phyloP scores from a whole-genome alignment of 2,797 vertebrate genomes.

The Tinamus major region DNA sequence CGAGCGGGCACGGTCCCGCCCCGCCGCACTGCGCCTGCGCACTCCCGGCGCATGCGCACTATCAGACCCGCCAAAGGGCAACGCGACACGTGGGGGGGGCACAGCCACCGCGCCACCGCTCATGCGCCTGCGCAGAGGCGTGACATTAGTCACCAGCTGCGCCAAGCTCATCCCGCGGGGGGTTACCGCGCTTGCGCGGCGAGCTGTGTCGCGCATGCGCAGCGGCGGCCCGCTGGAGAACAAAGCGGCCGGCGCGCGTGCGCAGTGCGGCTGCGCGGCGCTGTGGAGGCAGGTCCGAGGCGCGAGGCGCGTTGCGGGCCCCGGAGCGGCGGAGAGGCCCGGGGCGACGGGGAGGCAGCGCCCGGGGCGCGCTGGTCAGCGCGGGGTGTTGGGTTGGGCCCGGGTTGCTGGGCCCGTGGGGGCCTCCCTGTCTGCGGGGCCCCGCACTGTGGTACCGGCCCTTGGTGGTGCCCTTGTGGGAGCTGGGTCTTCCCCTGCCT shows the following conservation, averaged over 20 bases:
- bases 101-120: neutral
- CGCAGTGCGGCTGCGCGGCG: fast-evolving
- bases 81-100: neutral
- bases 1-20: too few relatives aligned
- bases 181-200: neutral
- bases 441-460: neutral
- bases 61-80: fast-evolving
- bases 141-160: neutral
- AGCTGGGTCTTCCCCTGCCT: neutral
- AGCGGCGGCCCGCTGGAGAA: fast-evolving
- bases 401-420: fast-evolving
- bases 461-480: too few relatives aligned
- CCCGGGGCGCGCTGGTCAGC: too few relatives aligned
- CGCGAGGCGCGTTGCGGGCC: neutral
- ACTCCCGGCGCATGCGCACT: neutral
- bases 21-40: neutral
- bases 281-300: neutral
- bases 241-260: neutral
- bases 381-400: fast-evolving
- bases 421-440: neutral
- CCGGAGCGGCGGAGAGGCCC: too few relatives aligned
- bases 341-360: too few relatives aligned
- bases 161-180: fast-evolving
- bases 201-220: neutral
- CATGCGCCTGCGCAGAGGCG: fast-evolving